phyloP scores from a whole-genome alignment of 2,113 vertebrate genomes.

The Chloroceryle aenea region DNA sequence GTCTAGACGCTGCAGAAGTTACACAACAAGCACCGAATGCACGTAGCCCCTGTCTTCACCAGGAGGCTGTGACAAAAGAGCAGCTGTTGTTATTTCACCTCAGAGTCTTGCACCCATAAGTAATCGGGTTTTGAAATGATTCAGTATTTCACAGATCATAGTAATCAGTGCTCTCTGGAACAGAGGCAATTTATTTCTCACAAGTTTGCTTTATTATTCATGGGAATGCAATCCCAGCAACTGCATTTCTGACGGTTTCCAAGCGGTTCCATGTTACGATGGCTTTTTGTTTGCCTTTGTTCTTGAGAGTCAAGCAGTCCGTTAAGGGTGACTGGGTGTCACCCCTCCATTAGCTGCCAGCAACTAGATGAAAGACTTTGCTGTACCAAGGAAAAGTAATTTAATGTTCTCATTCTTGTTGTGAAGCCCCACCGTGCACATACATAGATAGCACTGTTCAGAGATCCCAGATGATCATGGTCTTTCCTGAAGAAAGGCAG shows the following conservation, averaged over 20 bases:
- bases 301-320: background rate
- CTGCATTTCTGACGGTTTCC: background rate
- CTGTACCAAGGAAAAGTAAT: background rate
- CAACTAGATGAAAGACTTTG: background rate
- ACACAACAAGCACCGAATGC: background rate
- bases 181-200: background rate
- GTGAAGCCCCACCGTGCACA: background rate
- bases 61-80: background rate
- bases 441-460: accelerated
- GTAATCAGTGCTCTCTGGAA: background rate
- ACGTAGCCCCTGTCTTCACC: background rate
- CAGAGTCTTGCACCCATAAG: background rate
- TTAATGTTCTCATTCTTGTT: background rate
- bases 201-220: background rate
- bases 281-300: background rate
- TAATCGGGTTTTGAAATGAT: background rate
- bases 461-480: background rate
- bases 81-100: background rate
- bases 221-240: background rate
- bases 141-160: background rate
- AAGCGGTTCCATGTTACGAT: background rate
- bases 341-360: background rate
- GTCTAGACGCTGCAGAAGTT: background rate
- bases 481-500: background rate
- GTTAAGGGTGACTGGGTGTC: background rate